phyloP scores from a whole-genome alignment of 2,797 vertebrate species.

The Rhynchonycteris naso region DNA sequence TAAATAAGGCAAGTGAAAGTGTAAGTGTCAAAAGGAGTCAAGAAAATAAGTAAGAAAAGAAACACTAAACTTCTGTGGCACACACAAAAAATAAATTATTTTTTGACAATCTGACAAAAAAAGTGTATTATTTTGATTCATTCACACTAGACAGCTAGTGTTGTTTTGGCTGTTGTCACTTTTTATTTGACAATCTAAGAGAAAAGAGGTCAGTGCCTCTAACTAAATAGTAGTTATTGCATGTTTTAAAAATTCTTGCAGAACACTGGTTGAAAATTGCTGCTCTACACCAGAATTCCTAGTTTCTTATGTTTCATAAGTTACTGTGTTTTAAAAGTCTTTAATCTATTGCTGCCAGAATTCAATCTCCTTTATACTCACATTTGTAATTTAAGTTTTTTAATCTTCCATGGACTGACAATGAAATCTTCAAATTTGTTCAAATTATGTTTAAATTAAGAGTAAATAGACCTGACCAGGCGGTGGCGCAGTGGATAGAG shows the following conservation, averaged over 20 bases:
- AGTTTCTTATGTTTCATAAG: background rate
- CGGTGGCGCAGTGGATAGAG: too few relatives aligned
- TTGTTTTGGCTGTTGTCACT: background rate
- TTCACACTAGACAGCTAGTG: background rate
- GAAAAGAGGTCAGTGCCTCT: background rate
- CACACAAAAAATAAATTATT: background rate
- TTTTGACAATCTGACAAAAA: background rate
- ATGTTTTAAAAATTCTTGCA: too few relatives aligned
- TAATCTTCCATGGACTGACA: background rate
- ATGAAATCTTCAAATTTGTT: conserved; percentile 6
- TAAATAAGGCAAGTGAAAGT: conserved; percentile 2
- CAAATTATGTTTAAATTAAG: conserved; percentile 45
- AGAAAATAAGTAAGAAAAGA: too few relatives aligned
- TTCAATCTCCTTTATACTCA: background rate
- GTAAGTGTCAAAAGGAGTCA: background rate
- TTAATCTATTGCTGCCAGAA: background rate
- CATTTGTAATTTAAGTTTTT: background rate
- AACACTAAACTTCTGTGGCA: background rate
- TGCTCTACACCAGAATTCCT: background rate
- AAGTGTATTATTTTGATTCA: background rate
- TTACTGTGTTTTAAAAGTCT: background rate
- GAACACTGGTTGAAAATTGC: background rate
- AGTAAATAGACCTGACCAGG: conserved; percentile 12
- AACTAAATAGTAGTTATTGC: too few relatives aligned
- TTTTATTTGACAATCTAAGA: background rate